Conservation (phyloP, 2,888 invertebrate genomes). For the Drosophila phalerata region DNA sequence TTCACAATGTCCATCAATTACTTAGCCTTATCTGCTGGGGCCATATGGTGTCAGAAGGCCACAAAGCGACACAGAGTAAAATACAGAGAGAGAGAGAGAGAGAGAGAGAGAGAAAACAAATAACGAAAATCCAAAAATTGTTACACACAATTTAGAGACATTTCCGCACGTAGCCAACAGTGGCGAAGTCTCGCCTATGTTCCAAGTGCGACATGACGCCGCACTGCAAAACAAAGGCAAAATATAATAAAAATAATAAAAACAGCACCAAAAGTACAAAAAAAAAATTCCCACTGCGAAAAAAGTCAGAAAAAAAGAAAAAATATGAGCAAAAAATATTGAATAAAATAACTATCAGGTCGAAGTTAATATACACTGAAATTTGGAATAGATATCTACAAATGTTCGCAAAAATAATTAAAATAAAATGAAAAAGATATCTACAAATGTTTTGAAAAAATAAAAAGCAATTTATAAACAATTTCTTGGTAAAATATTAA, state of each 20-base stretch:
- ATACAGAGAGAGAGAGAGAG: constrained; percentile 24
- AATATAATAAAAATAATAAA: constrained; percentile 36
- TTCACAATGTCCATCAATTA: constrained; percentile 70
- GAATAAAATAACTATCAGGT: neutral
- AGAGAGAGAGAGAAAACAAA: constrained; percentile 47
- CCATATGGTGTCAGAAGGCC: constrained; percentile 71
- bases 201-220: constrained; percentile 55
- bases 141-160: constrained; percentile 81
- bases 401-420: too few species aligned
- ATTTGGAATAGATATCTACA: neutral
- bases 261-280: constrained; percentile 11
- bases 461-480: neutral
- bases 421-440: too few species aligned
- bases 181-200: constrained; percentile 39
- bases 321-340: constrained; percentile 29
- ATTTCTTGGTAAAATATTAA: too few species aligned
- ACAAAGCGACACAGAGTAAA: constrained; percentile 10
- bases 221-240: constrained; percentile 48
- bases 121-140: constrained; percentile 63
- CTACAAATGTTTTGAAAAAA: neutral
- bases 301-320: constrained; percentile 56
- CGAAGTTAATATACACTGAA: constrained; percentile 29
- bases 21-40: constrained; percentile 71
- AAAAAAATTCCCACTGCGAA: constrained; percentile 53
- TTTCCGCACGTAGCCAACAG: constrained; percentile 73